phyloP scores from a whole-genome alignment of 2,888 invertebrate species.

The Octonoba sinensis region DNA sequence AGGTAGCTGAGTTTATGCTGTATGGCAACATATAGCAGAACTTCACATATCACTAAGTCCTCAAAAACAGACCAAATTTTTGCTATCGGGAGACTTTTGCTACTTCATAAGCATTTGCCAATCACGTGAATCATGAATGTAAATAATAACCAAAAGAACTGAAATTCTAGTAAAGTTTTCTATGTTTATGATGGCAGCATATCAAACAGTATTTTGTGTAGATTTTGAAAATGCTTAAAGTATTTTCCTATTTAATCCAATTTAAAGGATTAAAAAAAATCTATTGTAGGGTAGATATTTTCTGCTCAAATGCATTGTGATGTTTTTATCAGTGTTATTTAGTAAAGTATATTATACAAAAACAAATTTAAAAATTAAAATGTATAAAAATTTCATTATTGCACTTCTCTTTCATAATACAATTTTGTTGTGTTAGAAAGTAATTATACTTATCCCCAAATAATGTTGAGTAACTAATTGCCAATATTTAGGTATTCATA shows the following conservation, averaged over 20 bases:
- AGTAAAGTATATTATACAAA: background rate
- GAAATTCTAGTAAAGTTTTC: constrained; percentile 14
- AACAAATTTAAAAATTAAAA: too few relatives aligned
- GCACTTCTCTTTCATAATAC: too few relatives aligned
- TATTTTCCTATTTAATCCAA: constrained; percentile 60
- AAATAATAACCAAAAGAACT: background rate
- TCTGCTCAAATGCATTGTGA: constrained; percentile 59
- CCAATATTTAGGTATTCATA: too few relatives aligned
- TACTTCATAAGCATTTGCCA: constrained; percentile 14
- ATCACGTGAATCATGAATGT: constrained; percentile 6
- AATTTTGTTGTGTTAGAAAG: too few relatives aligned
- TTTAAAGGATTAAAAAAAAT: constrained; percentile 23
- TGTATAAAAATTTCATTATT: too few relatives aligned
- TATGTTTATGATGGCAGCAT: constrained; percentile 25
- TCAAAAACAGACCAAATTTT: constrained; percentile 28
- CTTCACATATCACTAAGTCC: constrained; percentile 22
- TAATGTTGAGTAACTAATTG: too few relatives aligned
- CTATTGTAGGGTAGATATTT: constrained; percentile 37
- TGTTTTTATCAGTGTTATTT: constrained; percentile 48
- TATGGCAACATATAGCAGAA: constrained; percentile 9
- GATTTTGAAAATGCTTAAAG: constrained; percentile 39
- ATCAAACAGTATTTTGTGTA: constrained; percentile 54
- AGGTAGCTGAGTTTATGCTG: constrained; percentile 12
- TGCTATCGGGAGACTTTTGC: constrained; percentile 20
- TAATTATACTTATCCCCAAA: too few relatives aligned